Evolutionary conservation across 2,888 invertebrate species (phyloP), one percentile per base, ranked within the genome.

Genomic region (Galerucella calmariensis): DNA sequence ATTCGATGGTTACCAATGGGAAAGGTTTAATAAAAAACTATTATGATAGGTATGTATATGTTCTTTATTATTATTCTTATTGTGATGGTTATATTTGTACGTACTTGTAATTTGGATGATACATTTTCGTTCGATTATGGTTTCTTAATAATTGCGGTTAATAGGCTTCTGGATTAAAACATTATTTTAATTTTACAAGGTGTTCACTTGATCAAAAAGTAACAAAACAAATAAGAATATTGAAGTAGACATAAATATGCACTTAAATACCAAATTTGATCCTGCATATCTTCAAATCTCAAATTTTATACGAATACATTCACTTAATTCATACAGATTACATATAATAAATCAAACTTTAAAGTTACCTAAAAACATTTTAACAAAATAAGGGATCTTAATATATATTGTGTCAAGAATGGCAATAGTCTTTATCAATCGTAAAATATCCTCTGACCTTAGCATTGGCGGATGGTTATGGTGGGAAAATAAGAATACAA

Each of bases 81-180:
- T 70, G 70, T 70, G 70, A 70, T 63, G 53, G 56, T 65, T 70
- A 70, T 56, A 70, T 70, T 69, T 63, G 63, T 70, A 70, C 35
- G 56, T 62, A 69, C 12, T 56, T 61, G 61, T 69, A 69, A 69
- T 65, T 65, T 63, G 56, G 53, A 56, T 56, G 65, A 70, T 70
- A 70, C 70, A 70, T 70, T 63, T 27, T 63, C 27, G 51, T 66
- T 66, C 24, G 51, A 66, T 62, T 70, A 65, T 56, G 44, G 20
- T 20, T 61, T 65, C 56, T n/a, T 14, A 70, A 63, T 70, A 70
- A 69, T 46, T 67, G 59, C 59, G 41, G 69, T 35, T 70, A 70
- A 65, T 70, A 70, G 53, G 65, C 20, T 63, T 69, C 44, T 46
- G 69, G 44, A 70, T 62, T 53, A 70, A 70, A 63, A 12, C 24